A percentile compares a stretch with the other conserved stretches of the same genome.
These are phyloP conservation scores for Scolopax mira DNA, from an alignment of 2,113 vertebrate species.

Conservation along the genomic window DNA sequence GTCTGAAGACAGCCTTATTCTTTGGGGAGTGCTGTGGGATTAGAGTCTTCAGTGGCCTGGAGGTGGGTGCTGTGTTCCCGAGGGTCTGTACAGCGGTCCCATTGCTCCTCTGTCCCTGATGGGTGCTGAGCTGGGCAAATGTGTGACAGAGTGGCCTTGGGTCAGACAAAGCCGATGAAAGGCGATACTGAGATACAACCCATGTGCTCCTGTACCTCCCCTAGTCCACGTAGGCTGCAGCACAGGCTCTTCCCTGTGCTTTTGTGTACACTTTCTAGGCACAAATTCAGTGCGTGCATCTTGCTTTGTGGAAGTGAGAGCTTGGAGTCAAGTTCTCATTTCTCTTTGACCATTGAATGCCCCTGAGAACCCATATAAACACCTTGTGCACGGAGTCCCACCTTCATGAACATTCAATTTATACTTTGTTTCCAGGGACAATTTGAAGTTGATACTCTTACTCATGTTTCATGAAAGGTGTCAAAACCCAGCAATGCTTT, in stretches of 20 bases:
- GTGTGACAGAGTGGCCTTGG: background rate
- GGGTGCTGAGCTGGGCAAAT: background rate
- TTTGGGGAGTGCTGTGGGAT: background rate
- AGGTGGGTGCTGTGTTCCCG: background rate
- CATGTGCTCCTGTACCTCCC: background rate
- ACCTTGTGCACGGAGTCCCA: background rate
- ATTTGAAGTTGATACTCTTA: background rate
- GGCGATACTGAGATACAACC: background rate
- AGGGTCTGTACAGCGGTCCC: background rate
- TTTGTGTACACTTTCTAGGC: background rate
- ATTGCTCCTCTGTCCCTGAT: background rate
- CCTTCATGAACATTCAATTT: background rate
- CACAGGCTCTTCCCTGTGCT: background rate
- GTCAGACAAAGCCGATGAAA: background rate
- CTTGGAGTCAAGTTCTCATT: background rate
- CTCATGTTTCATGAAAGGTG: background rate
- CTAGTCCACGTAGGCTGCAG: background rate
- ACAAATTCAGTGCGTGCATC: background rate
- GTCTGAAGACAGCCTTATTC: background rate
- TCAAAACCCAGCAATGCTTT: constrained; percentile 8
- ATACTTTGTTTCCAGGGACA: background rate
- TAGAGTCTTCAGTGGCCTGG: background rate
- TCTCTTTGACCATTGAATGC: background rate
- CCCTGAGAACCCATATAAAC: background rate
- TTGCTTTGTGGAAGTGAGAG: background rate